These are phyloP conservation scores for Struthio camelus DNA, from an alignment of 2,113 vertebrate genomes.

Conservation along the genomic window DNA sequence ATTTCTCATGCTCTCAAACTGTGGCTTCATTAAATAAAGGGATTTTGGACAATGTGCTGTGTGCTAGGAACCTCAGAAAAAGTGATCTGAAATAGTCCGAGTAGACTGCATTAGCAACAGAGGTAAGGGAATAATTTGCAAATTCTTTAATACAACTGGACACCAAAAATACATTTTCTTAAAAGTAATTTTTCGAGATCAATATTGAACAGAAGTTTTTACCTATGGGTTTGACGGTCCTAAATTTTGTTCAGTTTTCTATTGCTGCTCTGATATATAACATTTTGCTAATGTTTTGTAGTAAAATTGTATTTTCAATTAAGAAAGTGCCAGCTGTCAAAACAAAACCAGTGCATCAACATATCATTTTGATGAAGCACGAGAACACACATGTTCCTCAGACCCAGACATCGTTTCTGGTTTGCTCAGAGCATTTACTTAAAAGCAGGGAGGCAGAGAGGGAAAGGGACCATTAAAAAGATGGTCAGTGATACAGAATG, in stretches of 20 bases:
- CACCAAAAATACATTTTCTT: neutral
- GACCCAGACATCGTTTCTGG: neutral
- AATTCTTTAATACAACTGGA: neutral
- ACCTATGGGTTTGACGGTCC: neutral
- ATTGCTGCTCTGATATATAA: neutral
- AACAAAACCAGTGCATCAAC: neutral
- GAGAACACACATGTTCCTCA: neutral
- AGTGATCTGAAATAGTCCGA: neutral
- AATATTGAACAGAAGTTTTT: neutral
- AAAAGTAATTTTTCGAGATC: neutral
- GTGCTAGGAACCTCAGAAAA: neutral
- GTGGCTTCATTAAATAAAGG: neutral
- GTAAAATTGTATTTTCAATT: too few species aligned
- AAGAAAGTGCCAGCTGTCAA: neutral
- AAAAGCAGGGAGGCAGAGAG: neutral
- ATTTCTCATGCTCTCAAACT: neutral
- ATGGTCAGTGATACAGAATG: neutral
- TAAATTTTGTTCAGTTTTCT: neutral
- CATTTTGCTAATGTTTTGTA: too few species aligned
- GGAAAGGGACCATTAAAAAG: neutral
- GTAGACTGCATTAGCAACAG: neutral
- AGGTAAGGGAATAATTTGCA: neutral
- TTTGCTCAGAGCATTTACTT: neutral
- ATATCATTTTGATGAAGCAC: neutral
- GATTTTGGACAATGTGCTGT: neutral